Base-by-base conservation (phyloP, 2,888 invertebrate genomes). In the Pseudococcus viburni region DNA sequence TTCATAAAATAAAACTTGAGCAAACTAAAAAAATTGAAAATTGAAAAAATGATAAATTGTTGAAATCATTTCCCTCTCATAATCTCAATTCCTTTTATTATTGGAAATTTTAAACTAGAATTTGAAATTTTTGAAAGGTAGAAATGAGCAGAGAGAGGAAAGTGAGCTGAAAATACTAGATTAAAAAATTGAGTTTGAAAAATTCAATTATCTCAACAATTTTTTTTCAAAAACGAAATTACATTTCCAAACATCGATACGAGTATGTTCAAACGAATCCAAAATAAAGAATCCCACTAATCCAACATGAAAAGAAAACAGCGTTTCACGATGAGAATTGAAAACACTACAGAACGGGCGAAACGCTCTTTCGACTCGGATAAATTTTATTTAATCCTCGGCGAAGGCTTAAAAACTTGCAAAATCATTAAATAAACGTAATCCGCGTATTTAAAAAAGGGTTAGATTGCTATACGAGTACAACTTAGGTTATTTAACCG, bases 391-490 rank as follows among this genome's bases (percentile, higher is more conserved):
- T 26, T 33, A 73, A 33, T 26, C 33, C 33, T 73, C 17, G 11
- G 12, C 33, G 17, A 73, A 73, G 11, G 26, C 33, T 73, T 73
- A 73, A 73, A 73, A 73, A 15, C 39, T 33, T 33, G 3, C 8
- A 33, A 17, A 73, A 73, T 39, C 73, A 33, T 73, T 73, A 22
- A 22, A 64, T 12, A 12, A 19, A 39, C 33, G 33, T 73, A 73
- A 73, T 73, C 33, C 73, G 73, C 26, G 19, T 73, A 33, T 39
- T 73, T 73, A 73, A 73, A 73, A 26, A 73, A 33, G 73, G 73
- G 26, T 73, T 73, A 64, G 6, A 64, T 8, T 64, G 12, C 64
- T 64, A 42, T 42, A 42, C 42, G 42, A 42, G 6, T 42, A 12
- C 15, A 22, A 64, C 64, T 42, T 42, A 42, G 6, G 9, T 5